phyloP scores from a whole-genome alignment of 2,797 vertebrate species.

The Podarcis lilfordi region DNA sequence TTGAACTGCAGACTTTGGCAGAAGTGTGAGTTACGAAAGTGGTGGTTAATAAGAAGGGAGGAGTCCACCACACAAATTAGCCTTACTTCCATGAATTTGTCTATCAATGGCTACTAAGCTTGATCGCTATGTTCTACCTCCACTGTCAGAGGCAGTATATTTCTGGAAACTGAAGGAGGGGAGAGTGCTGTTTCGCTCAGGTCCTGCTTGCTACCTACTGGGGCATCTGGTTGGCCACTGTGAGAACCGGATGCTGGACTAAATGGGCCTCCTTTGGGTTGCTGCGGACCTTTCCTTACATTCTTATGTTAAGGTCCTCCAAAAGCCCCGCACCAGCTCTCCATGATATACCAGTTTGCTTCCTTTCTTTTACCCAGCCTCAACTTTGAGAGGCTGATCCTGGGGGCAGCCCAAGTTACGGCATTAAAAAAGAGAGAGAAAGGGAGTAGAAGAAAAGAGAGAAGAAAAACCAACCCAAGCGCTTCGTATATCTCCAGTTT shows the following conservation, averaged over 20 bases:
- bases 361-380: not conserved
- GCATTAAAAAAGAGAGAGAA: not conserved
- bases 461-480: constrained; percentile 41
- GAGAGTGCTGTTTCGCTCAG: too few species aligned
- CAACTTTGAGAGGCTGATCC: not conserved
- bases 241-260: too few species aligned
- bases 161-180: too few species aligned
- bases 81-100: too few species aligned
- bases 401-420: constrained; percentile 59
- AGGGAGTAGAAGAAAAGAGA: constrained; percentile 35
- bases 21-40: not conserved
- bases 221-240: too few species aligned
- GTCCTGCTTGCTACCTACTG: too few species aligned
- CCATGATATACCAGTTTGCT: not conserved
- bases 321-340: not conserved
- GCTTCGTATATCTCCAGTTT: constrained; percentile 58
- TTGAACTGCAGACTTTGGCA: not conserved
- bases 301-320: not conserved
- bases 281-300: not conserved
- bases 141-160: too few species aligned
- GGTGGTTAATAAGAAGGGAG: too few species aligned
- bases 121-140: too few species aligned
- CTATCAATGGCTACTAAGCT: too few species aligned
- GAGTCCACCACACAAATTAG: not conserved
- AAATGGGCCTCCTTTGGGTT: not conserved